Evolutionary conservation across 2,797 vertebrate species (phyloP).

Genomic region (Sebastes steindachneri): DNA sequence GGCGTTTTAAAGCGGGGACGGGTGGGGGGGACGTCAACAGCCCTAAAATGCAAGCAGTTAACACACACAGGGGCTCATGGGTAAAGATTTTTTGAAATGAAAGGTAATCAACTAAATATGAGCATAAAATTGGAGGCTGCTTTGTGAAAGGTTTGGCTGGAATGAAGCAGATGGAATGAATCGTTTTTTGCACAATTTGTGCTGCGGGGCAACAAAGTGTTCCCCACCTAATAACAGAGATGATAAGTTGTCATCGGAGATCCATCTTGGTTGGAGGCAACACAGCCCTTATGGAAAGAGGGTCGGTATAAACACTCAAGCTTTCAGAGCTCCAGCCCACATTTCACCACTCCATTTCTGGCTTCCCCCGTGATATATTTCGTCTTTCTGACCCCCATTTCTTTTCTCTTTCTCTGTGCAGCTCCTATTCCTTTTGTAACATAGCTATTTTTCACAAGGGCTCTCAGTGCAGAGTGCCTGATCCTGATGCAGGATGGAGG

Average conservation of each 20-base stretch:
- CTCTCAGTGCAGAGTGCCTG: neutral
- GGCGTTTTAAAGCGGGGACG: neutral
- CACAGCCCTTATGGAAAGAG: neutral
- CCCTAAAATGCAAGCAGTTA: neutral
- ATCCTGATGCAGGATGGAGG: neutral
- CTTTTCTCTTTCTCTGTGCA: neutral
- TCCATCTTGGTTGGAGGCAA: constrained; percentile 24
- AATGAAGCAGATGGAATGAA: neutral
- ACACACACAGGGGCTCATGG: neutral
- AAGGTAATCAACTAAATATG: constrained; percentile 17
- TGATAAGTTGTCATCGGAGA: constrained; percentile 23
- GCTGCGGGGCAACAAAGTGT: constrained; percentile 7
- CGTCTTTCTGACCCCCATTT: neutral
- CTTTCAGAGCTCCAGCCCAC: constrained; percentile 1
- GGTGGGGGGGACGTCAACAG: neutral
- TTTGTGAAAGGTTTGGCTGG: neutral
- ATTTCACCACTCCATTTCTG: neutral
- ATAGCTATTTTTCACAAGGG: neutral
- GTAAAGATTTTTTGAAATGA: constrained; percentile 4
- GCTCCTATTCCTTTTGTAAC: constrained; percentile 12
- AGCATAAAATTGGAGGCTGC: neutral
- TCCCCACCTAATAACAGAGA: constrained; percentile 2
- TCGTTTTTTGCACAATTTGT: constrained; percentile 1
- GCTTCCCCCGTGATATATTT: neutral
- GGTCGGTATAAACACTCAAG: neutral